Conservation (phyloP, 2,797 vertebrate species). For the Sebastes iracundus region DNA sequence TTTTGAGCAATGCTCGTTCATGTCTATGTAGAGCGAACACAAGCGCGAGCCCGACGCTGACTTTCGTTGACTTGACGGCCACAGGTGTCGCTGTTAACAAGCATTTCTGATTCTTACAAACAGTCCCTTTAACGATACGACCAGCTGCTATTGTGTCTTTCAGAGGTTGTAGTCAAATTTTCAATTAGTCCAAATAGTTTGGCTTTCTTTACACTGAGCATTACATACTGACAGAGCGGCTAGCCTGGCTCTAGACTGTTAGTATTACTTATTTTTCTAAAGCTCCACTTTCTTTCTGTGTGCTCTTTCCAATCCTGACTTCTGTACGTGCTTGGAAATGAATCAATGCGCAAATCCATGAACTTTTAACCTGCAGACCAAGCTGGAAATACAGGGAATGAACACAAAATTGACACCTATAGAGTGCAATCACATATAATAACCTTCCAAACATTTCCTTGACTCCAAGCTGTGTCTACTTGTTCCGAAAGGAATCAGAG, state of each 20-base stretch:
- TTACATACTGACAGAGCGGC: neutral
- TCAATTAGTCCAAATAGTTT: neutral
- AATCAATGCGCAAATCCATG: slow-evolving; percentile 21
- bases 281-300: neutral
- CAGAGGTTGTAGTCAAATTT: neutral
- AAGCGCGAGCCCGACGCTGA: no score
- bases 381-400: neutral
- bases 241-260: neutral
- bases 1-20: no score
- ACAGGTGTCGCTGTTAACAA: no score
- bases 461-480: neutral
- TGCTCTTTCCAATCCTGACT: neutral
- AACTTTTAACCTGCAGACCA: neutral
- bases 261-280: neutral
- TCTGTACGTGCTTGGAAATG: neutral
- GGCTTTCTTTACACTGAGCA: neutral
- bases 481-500: neutral
- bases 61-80: no score
- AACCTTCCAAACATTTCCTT: neutral
- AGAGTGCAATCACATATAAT: neutral
- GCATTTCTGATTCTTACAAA: no score
- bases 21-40: no score
- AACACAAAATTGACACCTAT: neutral
- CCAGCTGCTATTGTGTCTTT: no score
- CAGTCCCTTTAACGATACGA: no score